phyloP scores from a whole-genome alignment of 1,140 invertebrate genomes.

The Fopius arisanus region DNA sequence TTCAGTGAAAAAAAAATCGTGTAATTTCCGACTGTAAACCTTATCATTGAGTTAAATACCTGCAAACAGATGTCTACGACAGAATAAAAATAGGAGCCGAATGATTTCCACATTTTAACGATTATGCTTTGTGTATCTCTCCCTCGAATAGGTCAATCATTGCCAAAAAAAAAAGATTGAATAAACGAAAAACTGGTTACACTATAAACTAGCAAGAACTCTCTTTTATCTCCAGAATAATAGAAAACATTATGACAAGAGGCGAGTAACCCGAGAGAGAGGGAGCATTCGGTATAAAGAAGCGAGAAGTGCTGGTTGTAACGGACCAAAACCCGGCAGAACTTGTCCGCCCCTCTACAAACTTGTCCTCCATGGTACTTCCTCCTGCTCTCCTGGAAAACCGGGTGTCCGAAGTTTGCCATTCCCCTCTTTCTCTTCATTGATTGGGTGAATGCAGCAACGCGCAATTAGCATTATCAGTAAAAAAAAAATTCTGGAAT shows the following conservation, averaged over 20 bases:
- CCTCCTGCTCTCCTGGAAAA: background rate
- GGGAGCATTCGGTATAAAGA: slow-evolving; percentile 22
- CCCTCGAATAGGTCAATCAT: too few relatives aligned
- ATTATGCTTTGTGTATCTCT: too few relatives aligned
- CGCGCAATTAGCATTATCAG: slow-evolving; percentile 30
- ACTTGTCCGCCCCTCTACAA: slow-evolving; percentile 25
- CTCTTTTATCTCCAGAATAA: too few relatives aligned
- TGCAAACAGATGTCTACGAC: too few relatives aligned
- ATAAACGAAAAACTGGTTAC: too few relatives aligned
- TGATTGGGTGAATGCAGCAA: background rate
- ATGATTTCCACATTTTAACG: too few relatives aligned
- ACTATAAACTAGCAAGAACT: too few relatives aligned
- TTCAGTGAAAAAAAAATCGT: background rate
- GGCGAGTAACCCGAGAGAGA: slow-evolving; percentile 19
- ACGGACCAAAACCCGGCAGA: slow-evolving; percentile 24
- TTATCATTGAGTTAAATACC: background rate
- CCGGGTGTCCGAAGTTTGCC: slow-evolving; percentile 26
- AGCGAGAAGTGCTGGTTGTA: slow-evolving; percentile 27
- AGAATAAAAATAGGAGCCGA: too few relatives aligned
- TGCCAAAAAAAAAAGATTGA: too few relatives aligned
- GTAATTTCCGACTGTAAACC: background rate
- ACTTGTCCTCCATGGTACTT: background rate
- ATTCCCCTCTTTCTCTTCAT: slow-evolving; percentile 6
- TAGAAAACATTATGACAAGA: background rate
- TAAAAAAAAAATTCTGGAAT: background rate